A percentile compares a stretch with the other conserved stretches of the same genome.
phyloP scores from a whole-genome alignment of 2,797 vertebrate genomes.

The Prionace glauca region DNA sequence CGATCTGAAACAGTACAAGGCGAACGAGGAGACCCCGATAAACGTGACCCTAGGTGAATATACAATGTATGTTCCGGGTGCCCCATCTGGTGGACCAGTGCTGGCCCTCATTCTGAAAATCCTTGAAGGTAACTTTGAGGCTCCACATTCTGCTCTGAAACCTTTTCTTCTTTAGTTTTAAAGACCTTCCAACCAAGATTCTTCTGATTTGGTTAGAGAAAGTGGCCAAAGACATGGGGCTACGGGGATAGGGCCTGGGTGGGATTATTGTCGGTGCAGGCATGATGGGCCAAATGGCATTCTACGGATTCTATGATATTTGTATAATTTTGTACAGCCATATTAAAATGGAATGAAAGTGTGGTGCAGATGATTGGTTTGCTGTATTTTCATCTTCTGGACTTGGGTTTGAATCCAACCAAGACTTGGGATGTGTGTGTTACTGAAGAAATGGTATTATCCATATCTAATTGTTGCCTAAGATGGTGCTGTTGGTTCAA shows the following conservation, averaged over 20 bases:
- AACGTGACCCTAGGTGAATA: background rate
- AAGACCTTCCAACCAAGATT: background rate
- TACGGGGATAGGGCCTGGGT: too few relatives aligned
- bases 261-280: too few relatives aligned
- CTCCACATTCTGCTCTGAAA: background rate
- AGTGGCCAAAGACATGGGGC: background rate
- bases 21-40: background rate
- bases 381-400: background rate
- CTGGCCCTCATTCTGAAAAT: conserved; percentile 31
- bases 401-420: background rate
- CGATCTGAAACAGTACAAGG: conserved; percentile 11
- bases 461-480: background rate
- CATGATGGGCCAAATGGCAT: too few relatives aligned
- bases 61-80: background rate
- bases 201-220: background rate
- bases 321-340: background rate
- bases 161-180: background rate
- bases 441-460: background rate
- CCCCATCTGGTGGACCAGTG: conserved; percentile 17
- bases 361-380: background rate
- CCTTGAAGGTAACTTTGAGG: background rate
- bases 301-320: background rate
- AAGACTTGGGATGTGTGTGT: background rate
- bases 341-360: background rate
- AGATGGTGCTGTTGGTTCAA: background rate